These are phyloP conservation scores for Mystacornis crossleyi DNA, from an alignment of 2,113 vertebrate genomes.

Conservation along the genomic window DNA sequence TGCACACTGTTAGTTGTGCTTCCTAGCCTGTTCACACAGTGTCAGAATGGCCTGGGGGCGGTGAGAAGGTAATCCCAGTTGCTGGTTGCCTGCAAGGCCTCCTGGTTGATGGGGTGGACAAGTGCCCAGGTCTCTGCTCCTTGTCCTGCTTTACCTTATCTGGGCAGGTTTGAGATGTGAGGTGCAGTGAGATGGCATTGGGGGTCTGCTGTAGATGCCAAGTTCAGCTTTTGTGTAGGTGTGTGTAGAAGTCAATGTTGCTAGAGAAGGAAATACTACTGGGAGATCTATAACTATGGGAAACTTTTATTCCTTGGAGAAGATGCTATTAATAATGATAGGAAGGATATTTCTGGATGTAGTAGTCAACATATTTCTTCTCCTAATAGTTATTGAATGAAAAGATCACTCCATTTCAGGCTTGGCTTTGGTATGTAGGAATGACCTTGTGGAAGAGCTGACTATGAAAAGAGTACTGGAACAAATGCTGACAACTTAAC, in stretches of 20 bases:
- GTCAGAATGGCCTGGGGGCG: neutral
- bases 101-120: neutral
- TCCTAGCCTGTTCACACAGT: neutral
- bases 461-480: neutral
- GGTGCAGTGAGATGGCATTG: neutral
- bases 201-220: neutral
- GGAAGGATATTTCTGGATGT: slow-evolving; percentile 22
- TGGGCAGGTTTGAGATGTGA: neutral
- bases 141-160: neutral
- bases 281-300: neutral
- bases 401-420: neutral
- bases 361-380: slow-evolving; percentile 18
- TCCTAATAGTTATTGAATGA: neutral
- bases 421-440: neutral
- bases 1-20: neutral
- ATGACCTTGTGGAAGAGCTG: neutral
- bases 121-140: neutral
- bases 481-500: neutral
- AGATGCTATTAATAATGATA: slow-evolving; percentile 34
- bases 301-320: slow-evolving; percentile 2
- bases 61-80: neutral
- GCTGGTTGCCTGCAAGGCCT: neutral
- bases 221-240: neutral
- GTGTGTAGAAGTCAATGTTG: neutral
- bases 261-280: neutral